Conservation (phyloP, 2,113 vertebrate genomes). For the Trinectes maculatus region DNA sequence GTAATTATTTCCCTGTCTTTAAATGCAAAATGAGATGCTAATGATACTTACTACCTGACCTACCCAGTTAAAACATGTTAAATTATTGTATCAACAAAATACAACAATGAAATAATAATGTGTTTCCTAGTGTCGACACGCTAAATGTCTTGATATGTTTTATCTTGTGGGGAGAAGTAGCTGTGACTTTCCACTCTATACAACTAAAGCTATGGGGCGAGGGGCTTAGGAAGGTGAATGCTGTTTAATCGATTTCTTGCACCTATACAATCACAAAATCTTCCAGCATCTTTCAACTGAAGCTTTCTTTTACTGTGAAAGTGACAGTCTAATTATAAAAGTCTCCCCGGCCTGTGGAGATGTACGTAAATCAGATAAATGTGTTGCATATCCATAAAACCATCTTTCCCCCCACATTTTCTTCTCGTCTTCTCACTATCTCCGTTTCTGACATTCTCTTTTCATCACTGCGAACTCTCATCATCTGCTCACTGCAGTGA, state of each 20-base stretch:
- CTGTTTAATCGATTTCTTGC: neutral
- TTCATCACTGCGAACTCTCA: constrained; percentile 17
- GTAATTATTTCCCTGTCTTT: too few species aligned
- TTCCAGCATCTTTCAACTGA: neutral
- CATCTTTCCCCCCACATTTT: neutral
- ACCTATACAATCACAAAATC: neutral
- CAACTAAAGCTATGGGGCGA: neutral
- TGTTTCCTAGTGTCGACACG: neutral
- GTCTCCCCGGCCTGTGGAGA: neutral
- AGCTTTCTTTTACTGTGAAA: neutral
- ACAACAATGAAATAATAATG: too few species aligned
- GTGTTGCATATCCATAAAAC: neutral
- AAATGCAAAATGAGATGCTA: too few species aligned
- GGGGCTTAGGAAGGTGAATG: constrained; percentile 1
- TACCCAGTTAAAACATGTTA: too few species aligned
- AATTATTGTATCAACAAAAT: too few species aligned
- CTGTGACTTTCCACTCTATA: neutral
- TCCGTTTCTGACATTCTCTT: constrained; percentile 10
- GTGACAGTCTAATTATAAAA: too few species aligned
- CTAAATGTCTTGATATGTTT: neutral
- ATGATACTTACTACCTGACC: too few species aligned
- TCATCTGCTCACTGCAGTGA: constrained; percentile 26
- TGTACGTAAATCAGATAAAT: constrained; percentile 2
- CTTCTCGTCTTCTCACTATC: neutral
- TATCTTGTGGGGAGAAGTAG: neutral